Percentiles rank a stretch among this genome's conserved stretches.
Conservation (phyloP, 2,113 vertebrate genomes). For the Cyprinus carpio region DNA sequence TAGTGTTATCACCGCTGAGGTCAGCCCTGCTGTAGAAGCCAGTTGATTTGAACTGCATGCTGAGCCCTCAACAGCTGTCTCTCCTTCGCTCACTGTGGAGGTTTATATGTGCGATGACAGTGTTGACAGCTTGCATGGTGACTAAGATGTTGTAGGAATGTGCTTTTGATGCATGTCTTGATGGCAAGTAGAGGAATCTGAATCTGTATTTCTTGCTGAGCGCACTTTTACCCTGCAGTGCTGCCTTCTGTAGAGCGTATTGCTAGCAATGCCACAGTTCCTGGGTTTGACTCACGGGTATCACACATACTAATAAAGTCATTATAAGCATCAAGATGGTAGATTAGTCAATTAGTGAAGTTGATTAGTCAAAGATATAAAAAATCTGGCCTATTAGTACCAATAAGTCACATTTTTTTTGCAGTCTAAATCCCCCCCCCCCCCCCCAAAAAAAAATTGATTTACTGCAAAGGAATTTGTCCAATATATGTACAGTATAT, state of each 20-base stretch:
- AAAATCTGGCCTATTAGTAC: neutral
- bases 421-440: no score
- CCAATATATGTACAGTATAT: no score
- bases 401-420: neutral
- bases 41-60: slow-evolving; percentile 7
- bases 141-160: slow-evolving; percentile 18
- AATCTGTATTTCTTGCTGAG: neutral
- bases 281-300: neutral
- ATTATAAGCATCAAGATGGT: neutral
- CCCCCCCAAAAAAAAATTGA: no score
- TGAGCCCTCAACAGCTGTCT: slow-evolving; percentile 17
- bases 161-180: slow-evolving; percentile 13
- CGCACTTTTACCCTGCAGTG: neutral
- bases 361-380: neutral
- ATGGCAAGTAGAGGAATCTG: neutral
- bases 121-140: slow-evolving; percentile 20
- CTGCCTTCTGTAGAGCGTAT: neutral
- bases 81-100: neutral
- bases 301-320: neutral
- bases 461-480: no score
- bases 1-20: slow-evolving; percentile 4
- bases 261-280: neutral
- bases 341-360: neutral
- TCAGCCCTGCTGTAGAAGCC: neutral
- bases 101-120: slow-evolving; percentile 10